Conservation (phyloP, 2,113 vertebrate genomes). For the Hucho hucho region DNA sequence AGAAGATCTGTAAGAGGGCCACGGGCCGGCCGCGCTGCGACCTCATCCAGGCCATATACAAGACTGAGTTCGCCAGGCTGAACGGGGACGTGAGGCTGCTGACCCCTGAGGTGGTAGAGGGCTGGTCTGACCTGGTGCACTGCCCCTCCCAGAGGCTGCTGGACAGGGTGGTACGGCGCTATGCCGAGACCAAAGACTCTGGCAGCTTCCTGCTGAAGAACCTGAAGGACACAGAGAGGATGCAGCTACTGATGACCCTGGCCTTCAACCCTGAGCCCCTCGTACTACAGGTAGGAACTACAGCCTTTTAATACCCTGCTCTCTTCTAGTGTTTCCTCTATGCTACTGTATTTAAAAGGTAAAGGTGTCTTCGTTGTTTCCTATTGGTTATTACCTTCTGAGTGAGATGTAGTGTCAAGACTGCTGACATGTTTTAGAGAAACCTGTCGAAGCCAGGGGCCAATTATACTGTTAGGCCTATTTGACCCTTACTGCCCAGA, state of each 20-base stretch:
- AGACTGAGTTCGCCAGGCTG: conserved; percentile 93
- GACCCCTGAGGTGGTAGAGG: conserved; percentile 95
- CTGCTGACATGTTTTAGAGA: too few relatives aligned
- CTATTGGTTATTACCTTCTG: too few relatives aligned
- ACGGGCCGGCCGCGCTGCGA: conserved; percentile 93
- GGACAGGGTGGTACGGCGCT: conserved; percentile 93
- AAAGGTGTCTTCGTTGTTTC: too few relatives aligned
- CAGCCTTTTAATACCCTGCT: not conserved
- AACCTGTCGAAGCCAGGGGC: too few relatives aligned
- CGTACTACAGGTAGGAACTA: conserved; percentile 86
- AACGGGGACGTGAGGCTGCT: conserved; percentile 97
- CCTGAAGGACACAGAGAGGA: conserved; percentile 96
- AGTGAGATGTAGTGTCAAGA: too few relatives aligned
- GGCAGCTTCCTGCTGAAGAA: conserved; percentile 97
- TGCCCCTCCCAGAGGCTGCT: conserved; percentile 97
- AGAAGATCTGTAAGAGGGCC: conserved; percentile 96
- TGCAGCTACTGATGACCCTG: conserved; percentile 97
- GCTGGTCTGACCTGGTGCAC: conserved; percentile 98
- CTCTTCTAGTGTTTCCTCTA: not conserved
- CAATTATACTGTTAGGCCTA: too few relatives aligned
- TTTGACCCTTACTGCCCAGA: too few relatives aligned
- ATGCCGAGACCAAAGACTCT: conserved; percentile 97
- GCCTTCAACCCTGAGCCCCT: conserved; percentile 99
- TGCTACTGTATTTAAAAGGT: too few relatives aligned
- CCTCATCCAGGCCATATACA: conserved; percentile 93